Conservation (phyloP, 2,113 vertebrate genomes). For the Sporophila hypoxantha region DNA sequence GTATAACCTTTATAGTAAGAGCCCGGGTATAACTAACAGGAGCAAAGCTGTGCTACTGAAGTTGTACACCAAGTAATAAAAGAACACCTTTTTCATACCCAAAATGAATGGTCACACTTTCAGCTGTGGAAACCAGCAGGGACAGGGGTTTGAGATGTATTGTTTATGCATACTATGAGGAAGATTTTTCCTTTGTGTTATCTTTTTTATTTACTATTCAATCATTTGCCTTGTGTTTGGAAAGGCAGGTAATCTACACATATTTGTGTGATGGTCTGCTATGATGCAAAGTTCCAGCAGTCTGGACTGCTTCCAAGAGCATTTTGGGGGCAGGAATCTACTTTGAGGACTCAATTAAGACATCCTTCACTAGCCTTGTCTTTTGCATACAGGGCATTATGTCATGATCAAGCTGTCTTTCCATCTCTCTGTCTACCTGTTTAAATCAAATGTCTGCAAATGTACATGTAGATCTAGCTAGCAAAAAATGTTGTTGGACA, state of each 20-base stretch:
- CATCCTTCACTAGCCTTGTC: background rate
- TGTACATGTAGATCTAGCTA: background rate
- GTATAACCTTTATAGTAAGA: background rate
- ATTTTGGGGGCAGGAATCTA: conserved; percentile 13
- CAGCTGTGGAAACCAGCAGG: background rate
- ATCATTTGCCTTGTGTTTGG: background rate
- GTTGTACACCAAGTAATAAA: background rate
- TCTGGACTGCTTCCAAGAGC: conserved; percentile 17
- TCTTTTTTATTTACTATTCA: background rate
- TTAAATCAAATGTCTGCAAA: background rate
- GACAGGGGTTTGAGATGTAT: background rate
- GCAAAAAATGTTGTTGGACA: conserved; percentile 28
- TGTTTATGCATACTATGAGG: background rate
- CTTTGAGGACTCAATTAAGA: background rate
- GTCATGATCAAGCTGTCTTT: background rate
- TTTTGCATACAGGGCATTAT: background rate
- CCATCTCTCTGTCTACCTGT: background rate
- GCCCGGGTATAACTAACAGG: background rate
- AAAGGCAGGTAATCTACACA: background rate
- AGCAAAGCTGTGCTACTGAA: background rate
- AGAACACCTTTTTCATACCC: background rate
- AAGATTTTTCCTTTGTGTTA: background rate
- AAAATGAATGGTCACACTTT: background rate
- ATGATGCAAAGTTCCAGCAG: background rate
- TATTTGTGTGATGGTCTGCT: conserved; percentile 15